These are phyloP conservation scores for Dermatemys mawii DNA, from an alignment of 2,113 vertebrate genomes.

Conservation along the genomic window DNA sequence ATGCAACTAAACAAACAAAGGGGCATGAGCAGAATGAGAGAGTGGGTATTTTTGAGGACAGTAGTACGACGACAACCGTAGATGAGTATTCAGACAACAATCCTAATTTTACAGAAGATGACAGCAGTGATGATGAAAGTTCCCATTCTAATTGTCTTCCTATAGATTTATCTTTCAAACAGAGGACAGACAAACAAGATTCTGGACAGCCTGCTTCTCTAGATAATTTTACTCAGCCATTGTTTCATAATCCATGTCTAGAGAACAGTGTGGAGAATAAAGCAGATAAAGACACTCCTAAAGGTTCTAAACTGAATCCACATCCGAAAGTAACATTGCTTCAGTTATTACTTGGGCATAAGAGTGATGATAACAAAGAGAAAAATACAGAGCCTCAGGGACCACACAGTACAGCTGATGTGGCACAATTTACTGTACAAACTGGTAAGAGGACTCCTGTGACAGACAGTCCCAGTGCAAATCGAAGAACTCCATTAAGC, in stretches of 20 bases:
- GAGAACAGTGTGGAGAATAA: slow-evolving; percentile 76
- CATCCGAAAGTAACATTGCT: slow-evolving; percentile 95
- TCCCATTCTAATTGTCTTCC: slow-evolving; percentile 94
- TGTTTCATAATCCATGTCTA: slow-evolving; percentile 85
- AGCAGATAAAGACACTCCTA: slow-evolving; percentile 85
- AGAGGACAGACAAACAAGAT: slow-evolving; percentile 79
- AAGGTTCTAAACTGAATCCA: slow-evolving; percentile 85
- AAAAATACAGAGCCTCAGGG: slow-evolving; percentile 81
- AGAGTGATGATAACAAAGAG: slow-evolving; percentile 86
- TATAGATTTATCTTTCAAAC: slow-evolving; percentile 95
- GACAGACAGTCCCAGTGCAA: slow-evolving; percentile 77
- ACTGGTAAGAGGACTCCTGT: slow-evolving; percentile 82
- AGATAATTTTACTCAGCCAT: slow-evolving; percentile 92
- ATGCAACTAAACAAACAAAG: slow-evolving; percentile 85
- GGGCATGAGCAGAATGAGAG: slow-evolving; percentile 86
- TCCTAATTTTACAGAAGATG: slow-evolving; percentile 89
- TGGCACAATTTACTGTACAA: slow-evolving; percentile 80
- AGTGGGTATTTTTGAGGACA: slow-evolving; percentile 82
- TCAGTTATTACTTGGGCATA: slow-evolving; percentile 94
- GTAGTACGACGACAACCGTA: slow-evolving; percentile 89
- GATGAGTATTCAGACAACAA: slow-evolving; percentile 93
- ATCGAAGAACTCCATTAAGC: slow-evolving; percentile 79
- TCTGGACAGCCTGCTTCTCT: slow-evolving; percentile 82
- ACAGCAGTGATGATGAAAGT: slow-evolving; percentile 96
- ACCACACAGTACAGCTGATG: slow-evolving; percentile 79